A percentile compares a stretch with the other conserved stretches of the same genome.
phyloP scores from a whole-genome alignment of 2,888 invertebrate species.

The Helobdella robusta region DNA sequence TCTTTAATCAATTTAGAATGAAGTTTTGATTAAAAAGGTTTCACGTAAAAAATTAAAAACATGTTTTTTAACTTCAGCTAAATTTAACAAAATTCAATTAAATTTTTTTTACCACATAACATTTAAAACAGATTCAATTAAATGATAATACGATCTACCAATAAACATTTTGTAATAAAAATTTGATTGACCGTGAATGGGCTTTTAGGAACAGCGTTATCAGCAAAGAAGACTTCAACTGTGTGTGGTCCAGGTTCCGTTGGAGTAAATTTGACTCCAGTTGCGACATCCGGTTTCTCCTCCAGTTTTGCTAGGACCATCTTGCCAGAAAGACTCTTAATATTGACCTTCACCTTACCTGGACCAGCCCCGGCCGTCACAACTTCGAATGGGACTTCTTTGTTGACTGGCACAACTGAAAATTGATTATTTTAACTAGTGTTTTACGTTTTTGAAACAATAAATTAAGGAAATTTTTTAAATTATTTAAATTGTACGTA shows the following conservation, averaged over 20 bases:
- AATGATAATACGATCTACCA: no score
- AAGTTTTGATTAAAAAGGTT: no score
- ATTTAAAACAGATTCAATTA: no score
- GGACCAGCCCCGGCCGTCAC: slow-evolving; percentile 27
- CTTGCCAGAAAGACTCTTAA: slow-evolving; percentile 23
- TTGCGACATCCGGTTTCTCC: slow-evolving; percentile 20
- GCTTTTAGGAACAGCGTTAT: slow-evolving; percentile 25
- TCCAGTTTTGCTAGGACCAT: slow-evolving; percentile 17
- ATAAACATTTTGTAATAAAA: no score
- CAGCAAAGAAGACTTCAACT: slow-evolving; percentile 26
- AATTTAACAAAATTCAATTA: no score
- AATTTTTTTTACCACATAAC: no score
- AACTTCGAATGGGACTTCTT: slow-evolving; percentile 25
- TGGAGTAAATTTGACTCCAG: slow-evolving; percentile 19
- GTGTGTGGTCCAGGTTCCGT: slow-evolving; percentile 24
- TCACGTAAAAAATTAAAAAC: no score
- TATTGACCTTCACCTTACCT: slow-evolving; percentile 25
- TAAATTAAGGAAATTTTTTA: not conserved
- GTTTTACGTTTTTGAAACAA: not conserved
- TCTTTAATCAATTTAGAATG: no score
- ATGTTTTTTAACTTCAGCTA: no score
- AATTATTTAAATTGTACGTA: not conserved
- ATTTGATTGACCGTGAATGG: slow-evolving; percentile 26
- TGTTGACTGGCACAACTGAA: slow-evolving; percentile 24
- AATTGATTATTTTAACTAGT: not conserved